A percentile compares a stretch with the other conserved stretches of the same genome.
Conservation (phyloP, 2,797 vertebrate species). For the Lophius americanus region DNA sequence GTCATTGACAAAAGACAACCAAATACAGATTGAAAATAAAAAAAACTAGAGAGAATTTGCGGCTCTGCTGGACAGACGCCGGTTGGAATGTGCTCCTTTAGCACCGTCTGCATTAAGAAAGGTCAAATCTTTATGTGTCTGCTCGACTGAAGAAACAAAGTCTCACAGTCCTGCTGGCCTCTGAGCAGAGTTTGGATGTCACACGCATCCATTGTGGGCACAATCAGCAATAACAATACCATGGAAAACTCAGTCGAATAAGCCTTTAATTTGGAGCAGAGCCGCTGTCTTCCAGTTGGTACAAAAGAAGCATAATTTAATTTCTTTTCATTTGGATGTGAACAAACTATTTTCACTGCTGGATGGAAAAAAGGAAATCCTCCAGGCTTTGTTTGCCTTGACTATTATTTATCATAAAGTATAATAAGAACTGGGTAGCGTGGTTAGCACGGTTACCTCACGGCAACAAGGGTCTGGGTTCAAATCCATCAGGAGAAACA, state of each 20-base stretch:
- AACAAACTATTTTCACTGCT: slow-evolving; percentile 51
- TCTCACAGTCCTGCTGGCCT: slow-evolving; percentile 17
- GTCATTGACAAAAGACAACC: too few relatives aligned
- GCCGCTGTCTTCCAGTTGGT: slow-evolving; percentile 30
- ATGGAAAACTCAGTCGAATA: slow-evolving; percentile 31
- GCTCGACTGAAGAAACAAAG: slow-evolving; percentile 1
- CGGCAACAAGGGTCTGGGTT: too few relatives aligned
- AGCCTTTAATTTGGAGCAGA: slow-evolving; percentile 57
- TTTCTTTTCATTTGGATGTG: slow-evolving; percentile 47
- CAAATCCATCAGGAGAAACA: too few relatives aligned
- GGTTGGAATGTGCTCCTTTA: neutral
- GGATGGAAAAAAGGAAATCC: slow-evolving; percentile 40
- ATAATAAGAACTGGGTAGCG: too few relatives aligned
- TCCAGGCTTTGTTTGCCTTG: slow-evolving; percentile 28
- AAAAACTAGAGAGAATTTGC: too few relatives aligned
- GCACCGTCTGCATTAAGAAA: neutral
- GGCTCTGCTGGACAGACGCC: neutral
- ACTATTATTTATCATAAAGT: neutral
- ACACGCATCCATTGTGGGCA: slow-evolving; percentile 14
- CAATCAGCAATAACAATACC: slow-evolving; percentile 39
- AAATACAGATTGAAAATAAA: too few relatives aligned
- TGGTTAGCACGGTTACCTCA: too few relatives aligned
- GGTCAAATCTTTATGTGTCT: slow-evolving; percentile 9
- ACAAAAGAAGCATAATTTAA: slow-evolving; percentile 52
- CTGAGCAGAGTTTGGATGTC: slow-evolving; percentile 13